phyloP scores from a whole-genome alignment of 2,113 vertebrate species.

The Dissostichus mawsoni region DNA sequence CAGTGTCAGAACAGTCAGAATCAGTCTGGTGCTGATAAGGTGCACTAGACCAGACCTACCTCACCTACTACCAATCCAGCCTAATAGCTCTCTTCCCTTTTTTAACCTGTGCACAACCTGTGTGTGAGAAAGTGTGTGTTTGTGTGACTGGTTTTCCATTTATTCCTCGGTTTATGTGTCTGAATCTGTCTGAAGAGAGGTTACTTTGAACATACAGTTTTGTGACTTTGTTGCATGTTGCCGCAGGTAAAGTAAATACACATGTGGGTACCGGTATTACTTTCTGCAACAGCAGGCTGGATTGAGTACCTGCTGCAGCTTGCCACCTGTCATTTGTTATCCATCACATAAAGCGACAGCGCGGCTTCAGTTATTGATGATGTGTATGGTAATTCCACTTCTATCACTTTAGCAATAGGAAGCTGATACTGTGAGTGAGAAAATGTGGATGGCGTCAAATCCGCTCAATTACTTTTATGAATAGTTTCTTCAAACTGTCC shows the following conservation, averaged over 20 bases:
- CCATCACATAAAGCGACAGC: slow-evolving; percentile 64
- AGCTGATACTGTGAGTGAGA: slow-evolving; percentile 66
- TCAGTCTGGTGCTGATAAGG: slow-evolving; percentile 86
- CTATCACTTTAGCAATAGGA: slow-evolving; percentile 68
- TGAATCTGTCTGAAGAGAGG: not conserved
- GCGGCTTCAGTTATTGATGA: slow-evolving; percentile 74
- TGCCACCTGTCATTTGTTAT: slow-evolving; percentile 68
- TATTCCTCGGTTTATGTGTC: not conserved
- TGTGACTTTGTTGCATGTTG: not conserved
- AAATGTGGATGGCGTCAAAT: slow-evolving; percentile 65
- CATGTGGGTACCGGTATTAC: not conserved
- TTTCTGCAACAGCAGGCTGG: slow-evolving; percentile 41
- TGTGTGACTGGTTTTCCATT: not conserved
- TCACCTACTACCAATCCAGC: slow-evolving; percentile 69
- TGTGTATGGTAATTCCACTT: slow-evolving; percentile 71
- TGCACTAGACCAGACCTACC: slow-evolving; percentile 71
- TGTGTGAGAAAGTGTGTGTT: slow-evolving; percentile 20
- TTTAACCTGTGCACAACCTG: slow-evolving; percentile 18
- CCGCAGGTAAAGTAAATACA: not conserved
- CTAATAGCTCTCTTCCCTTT: slow-evolving; percentile 71
- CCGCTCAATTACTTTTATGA: slow-evolving; percentile 71
- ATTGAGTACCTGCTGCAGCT: slow-evolving; percentile 57
- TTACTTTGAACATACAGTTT: not conserved
- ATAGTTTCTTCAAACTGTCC: slow-evolving; percentile 66
- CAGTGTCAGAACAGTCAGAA: slow-evolving; percentile 87